phyloP scores from a whole-genome alignment of 2,797 vertebrate species.

The Lophura swinhoii region DNA sequence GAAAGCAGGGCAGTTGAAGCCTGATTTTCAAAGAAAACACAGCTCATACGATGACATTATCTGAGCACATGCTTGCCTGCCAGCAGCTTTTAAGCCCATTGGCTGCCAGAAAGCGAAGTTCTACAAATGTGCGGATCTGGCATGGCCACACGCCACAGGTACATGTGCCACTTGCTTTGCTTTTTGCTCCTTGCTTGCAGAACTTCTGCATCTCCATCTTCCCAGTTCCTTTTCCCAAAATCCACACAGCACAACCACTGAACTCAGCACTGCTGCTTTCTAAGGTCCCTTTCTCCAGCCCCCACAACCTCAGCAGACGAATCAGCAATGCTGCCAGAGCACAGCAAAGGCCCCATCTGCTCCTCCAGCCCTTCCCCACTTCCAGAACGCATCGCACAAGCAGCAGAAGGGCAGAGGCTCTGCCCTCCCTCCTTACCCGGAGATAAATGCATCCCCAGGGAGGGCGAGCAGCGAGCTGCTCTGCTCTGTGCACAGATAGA shows the following conservation, averaged over 20 bases:
- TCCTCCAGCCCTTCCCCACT: not conserved
- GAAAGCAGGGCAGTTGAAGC: not conserved
- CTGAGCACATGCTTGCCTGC: conserved; percentile 4
- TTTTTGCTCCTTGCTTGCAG: not conserved
- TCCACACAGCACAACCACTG: not conserved
- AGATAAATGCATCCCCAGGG: not conserved
- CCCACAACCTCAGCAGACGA: not conserved
- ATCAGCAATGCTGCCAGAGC: not conserved
- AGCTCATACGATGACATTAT: not conserved
- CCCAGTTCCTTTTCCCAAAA: not conserved
- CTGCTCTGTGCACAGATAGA: not conserved
- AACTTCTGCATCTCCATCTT: not conserved
- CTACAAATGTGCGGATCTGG: not conserved
- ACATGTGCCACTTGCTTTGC: not conserved
- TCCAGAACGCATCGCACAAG: not conserved
- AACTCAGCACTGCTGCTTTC: not conserved
- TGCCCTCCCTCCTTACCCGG: not conserved
- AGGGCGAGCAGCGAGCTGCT: not conserved
- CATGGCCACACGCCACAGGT: not conserved
- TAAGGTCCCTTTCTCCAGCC: not conserved
- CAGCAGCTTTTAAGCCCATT: not conserved
- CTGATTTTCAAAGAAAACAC: conserved; percentile 13
- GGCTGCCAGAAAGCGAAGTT: not conserved
- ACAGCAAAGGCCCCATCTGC: not conserved
- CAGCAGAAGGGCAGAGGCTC: not conserved